Percentiles rank a stretch among this genome's conserved stretches.
Conservation (phyloP, 2,888 invertebrate species). For the Apoda limacodes region DNA sequence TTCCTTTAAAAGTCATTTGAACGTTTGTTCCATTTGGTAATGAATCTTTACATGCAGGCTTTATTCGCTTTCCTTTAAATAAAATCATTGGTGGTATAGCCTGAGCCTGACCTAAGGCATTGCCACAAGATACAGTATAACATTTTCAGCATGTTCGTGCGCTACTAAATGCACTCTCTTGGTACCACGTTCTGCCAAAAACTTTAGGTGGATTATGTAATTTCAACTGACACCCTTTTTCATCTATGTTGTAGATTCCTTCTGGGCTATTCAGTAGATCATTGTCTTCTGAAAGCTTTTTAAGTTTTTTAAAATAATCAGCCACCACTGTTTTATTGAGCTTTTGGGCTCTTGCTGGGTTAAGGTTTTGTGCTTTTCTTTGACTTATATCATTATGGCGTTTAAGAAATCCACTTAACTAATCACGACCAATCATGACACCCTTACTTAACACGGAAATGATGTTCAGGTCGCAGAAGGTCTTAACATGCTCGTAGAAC, state of each 20-base stretch:
- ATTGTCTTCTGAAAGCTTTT: not conserved
- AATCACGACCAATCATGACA: not conserved
- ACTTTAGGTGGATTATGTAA: not conserved
- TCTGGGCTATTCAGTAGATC: not conserved
- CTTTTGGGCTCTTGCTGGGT: slow-evolving; percentile 2
- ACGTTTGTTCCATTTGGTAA: slow-evolving; percentile 16
- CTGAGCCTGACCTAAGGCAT: slow-evolving; percentile 15
- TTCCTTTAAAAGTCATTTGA: slow-evolving; percentile 16
- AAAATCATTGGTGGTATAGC: slow-evolving; percentile 16
- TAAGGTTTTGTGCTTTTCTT: not conserved
- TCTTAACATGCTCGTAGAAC: not conserved
- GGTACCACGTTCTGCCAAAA: slow-evolving; percentile 19
- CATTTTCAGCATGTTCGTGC: slow-evolving; percentile 20
- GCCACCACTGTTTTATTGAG: not conserved
- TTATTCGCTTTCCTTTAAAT: slow-evolving; percentile 19
- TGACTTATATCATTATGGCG: not conserved
- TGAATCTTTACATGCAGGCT: slow-evolving; percentile 6
- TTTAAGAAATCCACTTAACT: not conserved
- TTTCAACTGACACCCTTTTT: not conserved
- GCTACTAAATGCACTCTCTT: slow-evolving; percentile 20
- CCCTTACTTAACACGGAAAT: not conserved
- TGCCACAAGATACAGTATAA: slow-evolving; percentile 17
- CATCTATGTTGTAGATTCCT: slow-evolving; percentile 1
- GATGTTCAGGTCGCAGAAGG: not conserved
- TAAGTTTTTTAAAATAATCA: not conserved